phyloP scores from a whole-genome alignment of 2,113 vertebrate genomes.

The Triplophysa siluroides region DNA sequence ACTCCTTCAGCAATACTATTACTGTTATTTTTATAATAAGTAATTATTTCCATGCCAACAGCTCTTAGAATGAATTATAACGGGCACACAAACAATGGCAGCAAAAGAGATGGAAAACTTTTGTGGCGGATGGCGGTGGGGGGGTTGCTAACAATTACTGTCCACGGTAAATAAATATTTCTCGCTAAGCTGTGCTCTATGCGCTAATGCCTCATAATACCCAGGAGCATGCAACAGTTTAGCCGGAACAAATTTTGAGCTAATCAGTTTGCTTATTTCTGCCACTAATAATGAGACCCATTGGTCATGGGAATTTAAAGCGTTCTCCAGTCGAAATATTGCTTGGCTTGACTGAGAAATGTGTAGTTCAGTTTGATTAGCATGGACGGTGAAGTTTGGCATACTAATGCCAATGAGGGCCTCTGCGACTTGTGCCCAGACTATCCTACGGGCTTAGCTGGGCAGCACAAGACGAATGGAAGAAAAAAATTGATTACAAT shows the following conservation, averaged over 20 bases:
- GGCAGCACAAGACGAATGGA: slow-evolving; percentile 58
- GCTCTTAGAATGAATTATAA: background rate
- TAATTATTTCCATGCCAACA: background rate
- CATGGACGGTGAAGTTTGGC: slow-evolving; percentile 38
- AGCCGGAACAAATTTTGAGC: slow-evolving; percentile 36
- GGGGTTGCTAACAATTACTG: background rate
- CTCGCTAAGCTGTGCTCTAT: background rate
- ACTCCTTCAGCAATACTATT: background rate
- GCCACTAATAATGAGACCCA: slow-evolving; percentile 23
- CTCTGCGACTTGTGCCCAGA: slow-evolving; percentile 59
- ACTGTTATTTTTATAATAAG: background rate
- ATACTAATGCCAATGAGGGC: slow-evolving; percentile 64
- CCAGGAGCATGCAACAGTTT: slow-evolving; percentile 56
- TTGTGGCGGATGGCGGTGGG: background rate
- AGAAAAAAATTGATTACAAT: slow-evolving; percentile 62
- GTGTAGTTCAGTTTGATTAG: slow-evolving; percentile 20
- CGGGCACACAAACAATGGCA: background rate
- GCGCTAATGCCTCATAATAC: slow-evolving; percentile 17
- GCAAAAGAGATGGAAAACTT: slow-evolving; percentile 7
- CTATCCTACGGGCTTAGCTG: slow-evolving; percentile 61
- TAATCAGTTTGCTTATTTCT: slow-evolving; percentile 25
- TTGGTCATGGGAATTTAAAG: slow-evolving; percentile 26
- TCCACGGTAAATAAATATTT: slow-evolving; percentile 6
- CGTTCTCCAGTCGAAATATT: slow-evolving; percentile 1
- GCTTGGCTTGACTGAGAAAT: slow-evolving; percentile 25